These are phyloP conservation scores for Rhagoletis zephyria DNA, from an alignment of 1,140 invertebrate species.

Conservation along the genomic window DNA sequence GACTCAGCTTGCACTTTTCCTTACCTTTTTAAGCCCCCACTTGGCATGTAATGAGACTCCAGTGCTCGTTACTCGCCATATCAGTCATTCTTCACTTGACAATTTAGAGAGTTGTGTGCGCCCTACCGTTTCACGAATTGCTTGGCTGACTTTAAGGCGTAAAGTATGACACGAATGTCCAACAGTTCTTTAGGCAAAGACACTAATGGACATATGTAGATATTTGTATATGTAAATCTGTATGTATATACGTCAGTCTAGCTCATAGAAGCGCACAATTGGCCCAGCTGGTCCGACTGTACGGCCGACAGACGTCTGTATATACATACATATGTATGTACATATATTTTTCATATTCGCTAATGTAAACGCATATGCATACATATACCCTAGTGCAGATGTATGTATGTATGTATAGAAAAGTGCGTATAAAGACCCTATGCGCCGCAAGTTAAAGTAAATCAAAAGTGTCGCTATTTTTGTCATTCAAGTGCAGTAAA, in stretches of 20 bases:
- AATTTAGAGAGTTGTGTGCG: constrained; percentile 67
- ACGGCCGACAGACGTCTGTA: not conserved
- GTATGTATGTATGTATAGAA: not conserved
- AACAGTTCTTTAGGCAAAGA: not conserved
- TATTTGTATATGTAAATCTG: not conserved
- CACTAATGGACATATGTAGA: not conserved
- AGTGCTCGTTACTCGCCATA: constrained; percentile 69
- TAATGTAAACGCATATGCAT: not conserved
- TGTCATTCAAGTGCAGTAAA: not conserved
- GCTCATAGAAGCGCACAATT: not conserved
- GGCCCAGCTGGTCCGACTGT: not conserved
- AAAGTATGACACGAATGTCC: not conserved
- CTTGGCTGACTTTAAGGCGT: not conserved
- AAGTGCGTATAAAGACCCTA: not conserved
- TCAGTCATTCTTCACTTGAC: constrained; percentile 73
- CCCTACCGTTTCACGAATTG: constrained; percentile 18
- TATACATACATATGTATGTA: not conserved
- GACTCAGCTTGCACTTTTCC: too few species aligned
- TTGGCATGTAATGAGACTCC: constrained; percentile 58
- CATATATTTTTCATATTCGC: not conserved
- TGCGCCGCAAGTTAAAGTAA: not conserved
- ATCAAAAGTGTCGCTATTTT: constrained; percentile 8
- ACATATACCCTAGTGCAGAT: not conserved
- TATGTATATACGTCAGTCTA: not conserved
- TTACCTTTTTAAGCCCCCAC: not conserved